These are phyloP conservation scores for Epizoanthus ramosus DNA, from an alignment of 92 coral and sea anemone species.

Conservation along the genomic window DNA sequence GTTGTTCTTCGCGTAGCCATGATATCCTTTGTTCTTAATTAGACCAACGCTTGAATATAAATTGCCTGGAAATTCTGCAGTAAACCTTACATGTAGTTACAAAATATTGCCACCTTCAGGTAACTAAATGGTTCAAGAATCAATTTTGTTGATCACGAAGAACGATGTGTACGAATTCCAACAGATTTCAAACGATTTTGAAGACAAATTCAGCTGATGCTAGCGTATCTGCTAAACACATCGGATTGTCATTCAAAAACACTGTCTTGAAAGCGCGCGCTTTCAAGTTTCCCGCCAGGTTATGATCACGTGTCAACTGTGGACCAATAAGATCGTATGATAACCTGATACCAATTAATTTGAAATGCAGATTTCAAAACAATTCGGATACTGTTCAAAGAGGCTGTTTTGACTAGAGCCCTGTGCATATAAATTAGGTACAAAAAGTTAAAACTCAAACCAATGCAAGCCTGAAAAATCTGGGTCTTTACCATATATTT, in stretches of 20 bases:
- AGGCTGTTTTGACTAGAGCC: not conserved
- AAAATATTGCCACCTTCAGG: not conserved
- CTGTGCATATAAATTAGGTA: not conserved
- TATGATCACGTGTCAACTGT: slow-evolving; percentile 74
- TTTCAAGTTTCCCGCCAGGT: slow-evolving; percentile 99
- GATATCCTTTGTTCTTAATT: slow-evolving; percentile 36
- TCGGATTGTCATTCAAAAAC: slow-evolving; percentile 41
- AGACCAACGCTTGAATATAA: not conserved
- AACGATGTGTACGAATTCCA: slow-evolving; percentile 27
- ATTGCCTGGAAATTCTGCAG: slow-evolving; percentile 4
- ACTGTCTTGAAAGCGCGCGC: slow-evolving; percentile 88
- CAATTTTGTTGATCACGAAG: not conserved
- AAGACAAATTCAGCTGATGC: slow-evolving; percentile 18
- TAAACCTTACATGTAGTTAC: not conserved
- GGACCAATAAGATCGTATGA: slow-evolving; percentile 14
- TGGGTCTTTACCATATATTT: too few relatives aligned
- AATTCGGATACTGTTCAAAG: not conserved
- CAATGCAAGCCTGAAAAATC: too few relatives aligned
- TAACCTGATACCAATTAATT: not conserved
- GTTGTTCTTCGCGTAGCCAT: slow-evolving; percentile 77
- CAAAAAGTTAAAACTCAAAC: too few relatives aligned
- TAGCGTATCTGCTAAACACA: not conserved
- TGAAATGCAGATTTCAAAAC: slow-evolving; percentile 1
- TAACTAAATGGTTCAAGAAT: slow-evolving; percentile 4
- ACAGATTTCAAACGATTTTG: slow-evolving; percentile 31